These are phyloP conservation scores for Andinoacara biseriatus DNA, from an alignment of 2,113 vertebrate genomes.

Conservation along the genomic window DNA sequence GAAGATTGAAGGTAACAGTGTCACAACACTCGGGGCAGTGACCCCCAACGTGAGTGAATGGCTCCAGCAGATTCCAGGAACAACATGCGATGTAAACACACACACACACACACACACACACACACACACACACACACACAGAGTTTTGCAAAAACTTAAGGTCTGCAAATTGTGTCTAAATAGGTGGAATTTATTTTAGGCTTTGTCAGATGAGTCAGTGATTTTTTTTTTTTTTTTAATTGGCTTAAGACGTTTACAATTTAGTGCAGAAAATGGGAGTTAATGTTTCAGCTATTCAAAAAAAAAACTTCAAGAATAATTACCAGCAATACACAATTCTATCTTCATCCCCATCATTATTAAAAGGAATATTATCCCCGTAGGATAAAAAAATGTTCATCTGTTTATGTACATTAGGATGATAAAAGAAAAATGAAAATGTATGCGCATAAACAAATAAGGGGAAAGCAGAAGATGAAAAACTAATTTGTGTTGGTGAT, in stretches of 20 bases:
- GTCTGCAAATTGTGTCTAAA: not conserved
- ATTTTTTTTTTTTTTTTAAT: not conserved
- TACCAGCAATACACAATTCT: not conserved
- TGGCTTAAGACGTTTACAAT: not conserved
- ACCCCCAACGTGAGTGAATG: too few species aligned
- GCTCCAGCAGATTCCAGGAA: too few species aligned
- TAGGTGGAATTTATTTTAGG: not conserved
- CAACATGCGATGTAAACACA: too few species aligned
- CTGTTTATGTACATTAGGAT: not conserved
- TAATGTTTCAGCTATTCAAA: not conserved
- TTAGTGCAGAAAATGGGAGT: not conserved
- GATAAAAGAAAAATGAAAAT: not conserved
- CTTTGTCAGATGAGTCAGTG: not conserved
- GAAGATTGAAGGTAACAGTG: too few species aligned
- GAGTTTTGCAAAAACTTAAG: fast-evolving
- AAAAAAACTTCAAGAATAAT: not conserved
- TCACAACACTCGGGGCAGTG: too few species aligned
- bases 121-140: too few species aligned
- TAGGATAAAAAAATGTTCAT: not conserved
- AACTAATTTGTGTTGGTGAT: conserved; percentile 10
- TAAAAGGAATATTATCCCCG: not conserved
- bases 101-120: too few species aligned
- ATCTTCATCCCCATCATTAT: not conserved
- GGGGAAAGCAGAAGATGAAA: not conserved
- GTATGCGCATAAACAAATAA: not conserved